Conservation (phyloP, 2,113 vertebrate genomes). For the Dermatemys mawii region DNA sequence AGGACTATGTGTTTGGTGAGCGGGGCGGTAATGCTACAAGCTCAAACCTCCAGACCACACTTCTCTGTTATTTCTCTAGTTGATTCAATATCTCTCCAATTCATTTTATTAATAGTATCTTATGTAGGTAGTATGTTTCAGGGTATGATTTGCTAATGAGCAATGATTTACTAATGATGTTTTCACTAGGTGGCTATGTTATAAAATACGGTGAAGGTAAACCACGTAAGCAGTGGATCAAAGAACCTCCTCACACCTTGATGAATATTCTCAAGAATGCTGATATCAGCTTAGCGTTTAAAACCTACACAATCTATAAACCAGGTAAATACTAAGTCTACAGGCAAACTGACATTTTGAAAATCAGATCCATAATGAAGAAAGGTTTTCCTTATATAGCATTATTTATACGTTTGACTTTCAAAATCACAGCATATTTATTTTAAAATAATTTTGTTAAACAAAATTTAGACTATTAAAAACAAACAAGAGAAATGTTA, state of each 20-base stretch:
- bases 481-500: neutral
- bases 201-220: slow-evolving; percentile 65
- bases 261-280: slow-evolving; percentile 86
- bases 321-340: slow-evolving; percentile 73
- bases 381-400: neutral
- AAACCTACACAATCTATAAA: slow-evolving; percentile 88
- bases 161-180: neutral
- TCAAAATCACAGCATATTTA: neutral
- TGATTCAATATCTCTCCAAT: neutral
- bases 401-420: neutral
- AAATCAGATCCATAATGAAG: neutral
- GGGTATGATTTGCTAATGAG: too few species aligned
- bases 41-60: neutral
- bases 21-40: neutral
- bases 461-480: neutral
- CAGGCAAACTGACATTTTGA: neutral
- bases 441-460: neutral
- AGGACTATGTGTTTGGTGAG: neutral
- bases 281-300: slow-evolving; percentile 83
- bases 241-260: slow-evolving; percentile 80
- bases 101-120: neutral
- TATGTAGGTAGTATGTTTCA: neutral
- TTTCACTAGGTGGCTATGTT: slow-evolving; percentile 70
- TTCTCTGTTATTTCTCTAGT: neutral
- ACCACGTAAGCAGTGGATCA: slow-evolving; percentile 85